A percentile compares a stretch with the other conserved stretches of the same genome.
These are phyloP conservation scores for Apteryx mantelli DNA, from an alignment of 2,113 vertebrate species.

Conservation along the genomic window DNA sequence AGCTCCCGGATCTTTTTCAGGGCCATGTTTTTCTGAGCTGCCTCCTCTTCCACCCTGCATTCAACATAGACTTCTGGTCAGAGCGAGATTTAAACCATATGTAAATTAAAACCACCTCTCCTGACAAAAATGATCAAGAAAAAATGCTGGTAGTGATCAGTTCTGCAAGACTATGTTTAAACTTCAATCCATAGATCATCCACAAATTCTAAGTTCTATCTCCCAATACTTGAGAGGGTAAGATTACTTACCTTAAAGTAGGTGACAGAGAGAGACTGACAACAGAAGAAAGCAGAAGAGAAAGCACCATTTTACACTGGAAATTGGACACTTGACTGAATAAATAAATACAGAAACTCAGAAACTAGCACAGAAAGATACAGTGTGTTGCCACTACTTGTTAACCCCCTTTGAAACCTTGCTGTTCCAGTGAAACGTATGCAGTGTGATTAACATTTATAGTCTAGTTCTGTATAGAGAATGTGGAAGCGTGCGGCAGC, in stretches of 20 bases:
- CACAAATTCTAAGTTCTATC: background rate
- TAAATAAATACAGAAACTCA: background rate
- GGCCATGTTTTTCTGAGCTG: constrained; percentile 93
- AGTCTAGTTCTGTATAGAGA: background rate
- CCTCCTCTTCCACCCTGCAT: constrained; percentile 94
- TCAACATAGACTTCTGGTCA: constrained; percentile 17
- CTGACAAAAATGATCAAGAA: background rate
- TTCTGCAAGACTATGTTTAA: background rate
- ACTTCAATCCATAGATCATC: background rate
- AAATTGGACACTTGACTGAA: background rate
- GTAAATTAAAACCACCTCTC: background rate
- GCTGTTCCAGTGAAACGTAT: background rate
- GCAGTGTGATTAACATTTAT: background rate
- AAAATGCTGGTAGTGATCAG: background rate
- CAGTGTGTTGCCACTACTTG: background rate
- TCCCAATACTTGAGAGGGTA: background rate
- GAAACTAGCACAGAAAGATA: background rate
- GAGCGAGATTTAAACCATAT: background rate
- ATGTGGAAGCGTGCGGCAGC: background rate
- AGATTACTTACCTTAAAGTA: background rate
- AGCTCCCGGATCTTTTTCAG: constrained; percentile 96
- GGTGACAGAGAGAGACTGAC: constrained; percentile 17
- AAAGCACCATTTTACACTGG: constrained; percentile 16
- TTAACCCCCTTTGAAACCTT: background rate
- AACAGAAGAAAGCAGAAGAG: constrained; percentile 46